Evolutionary conservation across 1,140 invertebrate species (phyloP).

Genomic region (Macrosteles quadrilineatus): DNA sequence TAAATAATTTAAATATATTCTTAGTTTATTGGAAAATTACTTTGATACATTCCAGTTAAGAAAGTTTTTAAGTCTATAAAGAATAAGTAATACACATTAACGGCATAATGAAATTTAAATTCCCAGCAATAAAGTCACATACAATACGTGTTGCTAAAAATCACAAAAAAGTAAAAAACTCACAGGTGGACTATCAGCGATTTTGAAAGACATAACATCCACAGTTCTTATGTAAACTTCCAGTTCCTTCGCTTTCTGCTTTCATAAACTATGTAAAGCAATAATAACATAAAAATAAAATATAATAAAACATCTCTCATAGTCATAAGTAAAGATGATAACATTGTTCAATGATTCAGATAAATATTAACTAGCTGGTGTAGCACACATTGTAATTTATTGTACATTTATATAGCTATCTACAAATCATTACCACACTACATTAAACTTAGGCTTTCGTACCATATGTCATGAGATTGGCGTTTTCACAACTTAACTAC

Average conservation of each 20-base stretch:
- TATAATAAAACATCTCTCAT: conserved; percentile 9
- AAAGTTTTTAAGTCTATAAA: no score
- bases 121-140: no score
- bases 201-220: no score
- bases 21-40: no score
- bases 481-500: background rate
- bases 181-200: no score
- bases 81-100: no score
- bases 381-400: conserved; percentile 7
- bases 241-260: no score
- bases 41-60: no score
- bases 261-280: conserved; percentile 6
- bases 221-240: no score
- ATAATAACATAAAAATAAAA: conserved; percentile 12
- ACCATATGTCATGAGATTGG: background rate
- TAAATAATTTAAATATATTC: conserved; percentile 4
- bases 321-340: conserved; percentile 3
- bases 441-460: background rate
- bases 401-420: conserved; percentile 15
- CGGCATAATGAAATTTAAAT: no score
- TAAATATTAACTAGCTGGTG: background rate
- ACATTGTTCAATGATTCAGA: background rate
- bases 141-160: no score
- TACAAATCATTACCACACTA: conserved; percentile 11
- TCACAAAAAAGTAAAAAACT: no score